A percentile compares a stretch with the other conserved stretches of the same genome.
Evolutionary conservation across 2,888 invertebrate species (phyloP).

Genomic region (Drosophila suboccidentalis): DNA sequence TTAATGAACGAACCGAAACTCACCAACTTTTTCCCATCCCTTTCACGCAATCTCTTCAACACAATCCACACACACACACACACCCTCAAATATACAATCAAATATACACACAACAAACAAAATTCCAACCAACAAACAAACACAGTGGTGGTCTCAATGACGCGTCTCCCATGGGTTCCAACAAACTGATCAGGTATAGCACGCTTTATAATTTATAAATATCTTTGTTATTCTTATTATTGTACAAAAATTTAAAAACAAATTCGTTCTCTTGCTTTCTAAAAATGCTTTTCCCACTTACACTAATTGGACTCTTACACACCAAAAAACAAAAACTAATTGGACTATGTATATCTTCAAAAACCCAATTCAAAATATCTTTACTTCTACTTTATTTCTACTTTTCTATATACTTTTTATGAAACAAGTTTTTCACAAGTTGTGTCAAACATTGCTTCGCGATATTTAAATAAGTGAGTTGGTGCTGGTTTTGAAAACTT

Average conservation of each 20-base stretch:
- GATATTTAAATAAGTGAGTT: slow-evolving; percentile 85
- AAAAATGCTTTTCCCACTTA: slow-evolving; percentile 47
- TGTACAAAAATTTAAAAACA: slow-evolving; percentile 49
- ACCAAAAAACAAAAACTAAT: slow-evolving; percentile 50
- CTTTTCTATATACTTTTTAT: slow-evolving; percentile 50
- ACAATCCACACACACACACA: slow-evolving; percentile 44
- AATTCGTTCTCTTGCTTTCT: slow-evolving; percentile 59
- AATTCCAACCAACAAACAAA: slow-evolving; percentile 43
- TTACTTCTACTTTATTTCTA: slow-evolving; percentile 46
- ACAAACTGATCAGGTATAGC: slow-evolving; percentile 87
- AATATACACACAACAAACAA: slow-evolving; percentile 18
- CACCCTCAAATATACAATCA: slow-evolving; percentile 33
- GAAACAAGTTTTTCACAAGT: slow-evolving; percentile 84
- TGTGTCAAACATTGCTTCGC: slow-evolving; percentile 85
- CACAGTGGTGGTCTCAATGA: slow-evolving; percentile 85
- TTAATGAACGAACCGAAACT: slow-evolving; percentile 43
- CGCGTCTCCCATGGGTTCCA: slow-evolving; percentile 86
- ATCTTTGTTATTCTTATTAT: slow-evolving; percentile 29
- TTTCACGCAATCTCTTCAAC: slow-evolving; percentile 61
- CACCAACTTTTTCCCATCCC: slow-evolving; percentile 72
- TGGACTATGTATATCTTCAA: slow-evolving; percentile 60
- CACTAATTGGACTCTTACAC: slow-evolving; percentile 15
- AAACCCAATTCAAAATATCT: slow-evolving; percentile 36
- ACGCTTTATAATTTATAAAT: slow-evolving; percentile 68
- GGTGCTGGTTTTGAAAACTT: slow-evolving; percentile 73